Base-by-base conservation (phyloP, 2,888 invertebrate species). In the Ophioninae sp. region DNA sequence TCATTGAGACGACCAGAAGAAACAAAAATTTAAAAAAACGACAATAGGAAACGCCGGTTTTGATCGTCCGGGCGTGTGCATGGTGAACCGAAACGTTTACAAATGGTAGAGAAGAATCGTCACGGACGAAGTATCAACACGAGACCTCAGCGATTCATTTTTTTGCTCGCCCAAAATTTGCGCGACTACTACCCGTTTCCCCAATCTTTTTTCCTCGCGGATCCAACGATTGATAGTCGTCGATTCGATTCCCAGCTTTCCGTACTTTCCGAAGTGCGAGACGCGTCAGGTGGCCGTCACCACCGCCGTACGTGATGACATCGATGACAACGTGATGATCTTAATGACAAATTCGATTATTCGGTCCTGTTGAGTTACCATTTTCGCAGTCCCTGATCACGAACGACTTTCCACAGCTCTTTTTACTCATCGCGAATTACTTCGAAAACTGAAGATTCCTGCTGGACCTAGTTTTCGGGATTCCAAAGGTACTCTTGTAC, bases 151-250 rank as follows among this genome's bases (percentile, higher is more conserved):
- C 37, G 41, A 13, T 20, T 20, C 10, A 56, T 30, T 13, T 73
- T 50, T 73, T 69, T 62, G 41, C 21, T 5, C 3, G 39, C 6
- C 62, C 21, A 39, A 73, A 20, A 69, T 13, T 57, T 50, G 79
- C 57, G 41, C 41, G 65, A 59, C 59, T 72, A 65, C 72, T 72
- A 79, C 79, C 79, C 73, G 79, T 79, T 79, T 72, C 72, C 72
- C 17, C 77, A 64, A 44, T 37, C n/a, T 6, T 73, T 59, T 13
- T 37, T 20, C 5, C 50, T 50, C 6, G 13, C 65, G 41, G 7
- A 21, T 21, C 57, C 20, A n/a, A 7, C 23, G 10, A 41, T 23
- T n/a, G 17, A 0, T 13, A 59, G 2, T 3, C 41, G 1, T 30
- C 5, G 44, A 69, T 50, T 37, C 30, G 10, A 23, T 64, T 23